Conservation (phyloP, 2,113 vertebrate genomes). For the Phyllostomus discolor region DNA sequence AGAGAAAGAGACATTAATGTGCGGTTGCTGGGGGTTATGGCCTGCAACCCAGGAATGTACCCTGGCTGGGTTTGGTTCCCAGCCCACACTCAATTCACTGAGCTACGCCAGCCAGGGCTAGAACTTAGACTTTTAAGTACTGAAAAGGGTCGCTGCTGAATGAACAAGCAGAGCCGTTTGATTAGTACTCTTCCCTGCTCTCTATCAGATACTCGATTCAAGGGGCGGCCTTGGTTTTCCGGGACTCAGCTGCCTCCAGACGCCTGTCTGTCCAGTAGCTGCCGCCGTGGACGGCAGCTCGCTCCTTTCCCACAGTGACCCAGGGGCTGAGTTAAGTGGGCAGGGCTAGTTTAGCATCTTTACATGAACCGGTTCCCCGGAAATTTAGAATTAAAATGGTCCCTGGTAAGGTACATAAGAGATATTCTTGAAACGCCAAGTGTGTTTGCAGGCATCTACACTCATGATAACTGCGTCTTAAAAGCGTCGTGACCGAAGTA, state of each 20-base stretch:
- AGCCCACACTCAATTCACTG: too few relatives aligned
- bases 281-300: accelerated
- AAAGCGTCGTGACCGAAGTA: neutral
- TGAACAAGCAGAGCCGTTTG: neutral
- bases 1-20: too few relatives aligned
- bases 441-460: neutral
- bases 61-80: too few relatives aligned
- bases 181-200: neutral
- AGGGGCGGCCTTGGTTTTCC: slow-evolving; percentile 79
- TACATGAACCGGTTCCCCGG: neutral
- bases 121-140: neutral
- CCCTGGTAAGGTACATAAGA: neutral
- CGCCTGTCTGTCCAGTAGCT: slow-evolving; percentile 77
- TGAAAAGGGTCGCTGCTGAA: neutral
- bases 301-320: neutral
- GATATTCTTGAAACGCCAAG: neutral
- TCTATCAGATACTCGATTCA: slow-evolving; percentile 88
- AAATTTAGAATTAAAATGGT: neutral
- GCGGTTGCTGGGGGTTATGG: too few relatives aligned
- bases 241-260: slow-evolving; percentile 75
- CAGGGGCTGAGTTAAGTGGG: neutral
- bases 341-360: neutral
- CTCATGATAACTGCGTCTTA: neutral
- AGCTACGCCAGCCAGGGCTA: too few relatives aligned
- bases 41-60: too few relatives aligned